These are phyloP conservation scores for Accipiter virgatus DNA, from an alignment of 2,113 vertebrate species.

Conservation along the genomic window DNA sequence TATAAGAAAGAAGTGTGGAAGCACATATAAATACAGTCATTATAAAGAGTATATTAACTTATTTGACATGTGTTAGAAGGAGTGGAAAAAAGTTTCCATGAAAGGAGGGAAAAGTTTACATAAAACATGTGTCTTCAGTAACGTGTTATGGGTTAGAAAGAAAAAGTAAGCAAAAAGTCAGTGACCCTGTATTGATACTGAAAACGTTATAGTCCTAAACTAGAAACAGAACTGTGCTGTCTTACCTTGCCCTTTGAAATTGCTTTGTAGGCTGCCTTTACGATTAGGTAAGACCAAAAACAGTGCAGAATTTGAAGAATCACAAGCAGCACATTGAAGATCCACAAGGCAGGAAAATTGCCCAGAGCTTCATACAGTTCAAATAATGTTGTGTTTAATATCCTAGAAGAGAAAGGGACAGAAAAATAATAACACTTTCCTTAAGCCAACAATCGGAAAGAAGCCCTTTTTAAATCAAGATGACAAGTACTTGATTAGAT, in stretches of 20 bases:
- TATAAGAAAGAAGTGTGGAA: background rate
- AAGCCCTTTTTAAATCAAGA: background rate
- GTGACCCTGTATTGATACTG: background rate
- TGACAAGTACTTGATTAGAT: background rate
- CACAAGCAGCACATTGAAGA: constrained; percentile 89
- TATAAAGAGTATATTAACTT: background rate
- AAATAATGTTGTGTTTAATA: constrained; percentile 92
- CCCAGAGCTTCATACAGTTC: constrained; percentile 98
- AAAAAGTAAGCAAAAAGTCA: background rate
- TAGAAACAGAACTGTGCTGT: background rate
- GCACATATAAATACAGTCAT: background rate
- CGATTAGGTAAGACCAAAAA: constrained; percentile 94
- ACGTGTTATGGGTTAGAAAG: background rate
- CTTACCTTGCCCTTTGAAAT: constrained; percentile 96
- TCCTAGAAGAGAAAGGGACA: constrained; percentile 74
- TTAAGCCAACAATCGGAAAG: background rate
- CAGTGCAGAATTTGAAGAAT: constrained; percentile 89
- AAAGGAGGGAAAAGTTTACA: background rate
- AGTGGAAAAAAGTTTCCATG: background rate
- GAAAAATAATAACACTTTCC: background rate
- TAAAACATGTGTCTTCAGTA: background rate
- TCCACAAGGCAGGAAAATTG: constrained; percentile 92
- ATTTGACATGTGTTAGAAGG: background rate
- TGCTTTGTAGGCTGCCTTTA: constrained; percentile 90
- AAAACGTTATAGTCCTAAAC: background rate